Evolutionary conservation across 2,797 vertebrate genomes (phyloP).

Genomic region (Melanotaenia maccullochi): DNA sequence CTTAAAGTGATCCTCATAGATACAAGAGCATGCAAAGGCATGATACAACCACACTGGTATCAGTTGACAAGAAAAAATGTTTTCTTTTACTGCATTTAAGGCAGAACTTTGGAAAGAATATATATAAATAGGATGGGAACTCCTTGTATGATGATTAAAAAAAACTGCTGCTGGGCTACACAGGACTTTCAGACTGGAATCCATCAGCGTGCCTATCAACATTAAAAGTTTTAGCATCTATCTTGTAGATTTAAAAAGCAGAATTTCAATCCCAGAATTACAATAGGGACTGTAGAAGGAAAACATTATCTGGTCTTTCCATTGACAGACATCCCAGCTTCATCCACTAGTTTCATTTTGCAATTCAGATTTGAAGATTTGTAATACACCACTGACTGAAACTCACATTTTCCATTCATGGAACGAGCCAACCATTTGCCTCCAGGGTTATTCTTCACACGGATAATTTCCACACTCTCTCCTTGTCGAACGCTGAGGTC

Average conservation of each 20-base stretch:
- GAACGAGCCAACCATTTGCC: constrained; percentile 84
- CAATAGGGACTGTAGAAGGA: background rate
- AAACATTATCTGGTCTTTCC: background rate
- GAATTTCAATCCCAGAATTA: background rate
- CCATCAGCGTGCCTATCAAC: background rate
- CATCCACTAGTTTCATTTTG: background rate
- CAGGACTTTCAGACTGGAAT: background rate
- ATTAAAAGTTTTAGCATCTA: background rate
- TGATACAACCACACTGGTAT: background rate
- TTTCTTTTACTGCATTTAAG: background rate
- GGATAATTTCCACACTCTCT: constrained; percentile 81
- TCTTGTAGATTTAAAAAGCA: background rate
- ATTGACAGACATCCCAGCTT: background rate
- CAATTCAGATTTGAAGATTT: background rate
- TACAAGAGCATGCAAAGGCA: background rate
- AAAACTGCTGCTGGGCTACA: background rate
- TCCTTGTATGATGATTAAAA: too few relatives aligned
- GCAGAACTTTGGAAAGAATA: background rate
- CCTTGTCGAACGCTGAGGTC: constrained; percentile 79
- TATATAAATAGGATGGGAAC: too few relatives aligned
- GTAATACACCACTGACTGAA: background rate
- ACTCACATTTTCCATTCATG: constrained; percentile 78
- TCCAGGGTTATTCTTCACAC: constrained; percentile 79
- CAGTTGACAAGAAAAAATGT: too few relatives aligned
- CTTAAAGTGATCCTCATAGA: background rate